Base-by-base conservation (phyloP, 2,113 vertebrate species). In the Gavialis gangeticus region DNA sequence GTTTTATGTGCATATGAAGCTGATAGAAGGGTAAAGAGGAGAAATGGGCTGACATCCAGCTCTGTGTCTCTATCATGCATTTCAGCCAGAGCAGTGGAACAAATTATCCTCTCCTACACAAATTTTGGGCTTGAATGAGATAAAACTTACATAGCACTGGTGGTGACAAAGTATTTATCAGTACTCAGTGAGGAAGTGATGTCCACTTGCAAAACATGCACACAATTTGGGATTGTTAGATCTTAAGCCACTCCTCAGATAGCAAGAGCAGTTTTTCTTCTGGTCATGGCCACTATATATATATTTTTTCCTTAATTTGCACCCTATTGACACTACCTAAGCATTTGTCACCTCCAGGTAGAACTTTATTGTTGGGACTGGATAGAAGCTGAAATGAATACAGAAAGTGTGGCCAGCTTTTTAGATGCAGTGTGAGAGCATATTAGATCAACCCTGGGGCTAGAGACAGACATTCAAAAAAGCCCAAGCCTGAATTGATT, bases 11-110 rank as follows among this genome's bases (percentile, higher is more conserved):
- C 4, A 30, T 24, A 19, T 30, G 17, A 37, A 25, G 16, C 18
- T 80, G 15, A 3, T 59, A 78, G 59, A 84, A 10, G 8, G 4
- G 21, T 88, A n/a, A 17, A 79, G 30, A 69, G 37, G 82, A 85
- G 62, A 60, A 10, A 14, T 0, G 2, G 16, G 9, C 2, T 78
- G 55, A 7, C 76, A 28, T 34, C 46, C 67, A 2, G 37, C 27
- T 66, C 28, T 82, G 6, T 56, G 14, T 17, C 24, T 63, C 13
- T 24, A 54, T 37, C 12, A 24, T 55, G 1, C 5, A 12, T 67
- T 10, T 1, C 1, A 3, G 6, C n/a, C 62, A 27, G 3, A 34
- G 5, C 0, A 16, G 3, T 3, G 62, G 14, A 75, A 30, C 9
- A 10, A 22, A 64, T 88, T 12, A 3, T 17, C 10, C 5, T 16